Base-by-base conservation (phyloP, 2,888 invertebrate species). In the Drosophila siamana region DNA sequence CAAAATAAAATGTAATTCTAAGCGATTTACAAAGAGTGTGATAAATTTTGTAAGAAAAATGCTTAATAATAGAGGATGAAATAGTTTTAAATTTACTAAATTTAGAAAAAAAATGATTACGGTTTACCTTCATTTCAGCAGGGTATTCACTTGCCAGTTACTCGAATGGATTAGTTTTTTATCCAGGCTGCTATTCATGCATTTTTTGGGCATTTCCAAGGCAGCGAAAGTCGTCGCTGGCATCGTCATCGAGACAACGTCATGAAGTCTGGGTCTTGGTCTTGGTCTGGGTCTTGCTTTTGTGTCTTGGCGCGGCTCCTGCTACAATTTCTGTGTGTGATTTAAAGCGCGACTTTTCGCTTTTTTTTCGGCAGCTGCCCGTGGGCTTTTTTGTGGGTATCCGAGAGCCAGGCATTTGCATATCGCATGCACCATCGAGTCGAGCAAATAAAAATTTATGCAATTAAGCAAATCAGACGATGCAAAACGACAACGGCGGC, bases 361-460 rank as follows among this genome's bases (percentile, higher is more conserved):
- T 51, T 59, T 60, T 60, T 60, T 78, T 74, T 74, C 46, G 74
- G 74, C 78, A 48, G 57, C 60, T 54, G 62, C 62, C 61, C 48
- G 69, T 68, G 74, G 75, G 74, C 66, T n/a, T 60, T 51, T 54
- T 38, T 60, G 59, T 43, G 59, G 57, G 36, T 43, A 52, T 64
- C 24, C 47, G 61, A 24, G 48, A 51, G 33, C 15, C 26, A 33
- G 33, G 30, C 78, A 84, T 84, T 84, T 84, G 89, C 84, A 84
- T 84, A 84, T 84, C 89, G 81, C 71, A 74, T 80, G 85, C 89
- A 70, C 81, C 82, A 84, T 87, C 87, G 88, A 62, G 67, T 65
- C 57, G 68, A 66, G 80, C 74, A 89, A 88, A 85, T 89, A 89
- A 89, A 89, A 89, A 87, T 85, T 85, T 85, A 85, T 89, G 89